These are phyloP conservation scores for Halcyon chelicuti DNA, from an alignment of 2,797 vertebrate species.

Conservation along the genomic window DNA sequence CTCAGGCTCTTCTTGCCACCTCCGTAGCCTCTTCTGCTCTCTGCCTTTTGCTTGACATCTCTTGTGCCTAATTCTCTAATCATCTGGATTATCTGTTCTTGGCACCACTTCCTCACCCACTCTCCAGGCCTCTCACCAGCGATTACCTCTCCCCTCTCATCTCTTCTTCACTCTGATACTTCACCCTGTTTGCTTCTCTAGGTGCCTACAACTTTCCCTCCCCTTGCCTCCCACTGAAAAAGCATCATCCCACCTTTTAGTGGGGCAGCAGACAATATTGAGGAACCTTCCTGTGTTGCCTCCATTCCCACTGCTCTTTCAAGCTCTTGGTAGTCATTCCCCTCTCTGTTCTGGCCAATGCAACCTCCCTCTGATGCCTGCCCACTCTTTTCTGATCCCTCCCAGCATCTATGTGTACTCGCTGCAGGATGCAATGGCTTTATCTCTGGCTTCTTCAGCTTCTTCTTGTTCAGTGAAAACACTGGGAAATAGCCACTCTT, in stretches of 20 bases:
- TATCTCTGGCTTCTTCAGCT: background rate
- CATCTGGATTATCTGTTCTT: slow-evolving; percentile 29
- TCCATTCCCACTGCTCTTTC: slow-evolving; percentile 7
- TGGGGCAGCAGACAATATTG: background rate
- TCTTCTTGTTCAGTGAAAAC: background rate
- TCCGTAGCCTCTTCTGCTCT: background rate
- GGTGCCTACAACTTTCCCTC: background rate
- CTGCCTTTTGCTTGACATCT: slow-evolving; percentile 17
- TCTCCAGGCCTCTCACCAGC: slow-evolving; percentile 15
- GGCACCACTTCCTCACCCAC: background rate
- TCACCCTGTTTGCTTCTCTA: background rate
- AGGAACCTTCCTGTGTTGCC: background rate
- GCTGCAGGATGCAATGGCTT: background rate
- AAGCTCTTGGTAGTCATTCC: background rate
- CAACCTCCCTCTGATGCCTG: background rate
- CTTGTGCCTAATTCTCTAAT: slow-evolving; percentile 40
- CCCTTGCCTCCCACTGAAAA: background rate
- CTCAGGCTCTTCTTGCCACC: background rate
- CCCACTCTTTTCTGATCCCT: background rate
- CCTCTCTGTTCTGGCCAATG: background rate
- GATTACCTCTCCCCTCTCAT: slow-evolving; percentile 13
- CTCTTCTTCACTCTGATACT: background rate
- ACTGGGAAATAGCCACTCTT: background rate
- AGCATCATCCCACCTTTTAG: background rate
- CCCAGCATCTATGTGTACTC: background rate